Conservation (phyloP, 2,888 invertebrate species). For the Parnassius orleans region DNA sequence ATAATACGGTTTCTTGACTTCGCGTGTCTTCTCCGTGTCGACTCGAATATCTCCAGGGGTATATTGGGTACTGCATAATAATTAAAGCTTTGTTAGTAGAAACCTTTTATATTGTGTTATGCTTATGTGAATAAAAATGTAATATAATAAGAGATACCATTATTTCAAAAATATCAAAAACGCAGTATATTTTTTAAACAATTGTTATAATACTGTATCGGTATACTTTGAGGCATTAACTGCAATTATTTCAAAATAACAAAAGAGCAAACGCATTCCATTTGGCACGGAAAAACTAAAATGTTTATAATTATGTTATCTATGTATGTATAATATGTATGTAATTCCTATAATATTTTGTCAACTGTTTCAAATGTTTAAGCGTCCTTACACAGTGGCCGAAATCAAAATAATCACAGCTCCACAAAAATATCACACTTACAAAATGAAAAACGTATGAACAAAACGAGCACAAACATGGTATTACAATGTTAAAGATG, state of each 20-base stretch:
- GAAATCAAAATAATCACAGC: constrained; percentile 3
- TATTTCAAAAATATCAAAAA: constrained; percentile 10
- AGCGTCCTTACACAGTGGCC: constrained; percentile 10
- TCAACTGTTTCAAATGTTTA: constrained; percentile 3
- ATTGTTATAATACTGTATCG: not conserved
- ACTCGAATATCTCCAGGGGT: constrained; percentile 81
- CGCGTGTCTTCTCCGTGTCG: constrained; percentile 77
- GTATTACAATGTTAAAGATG: constrained; percentile 20
- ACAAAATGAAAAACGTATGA: constrained; percentile 20
- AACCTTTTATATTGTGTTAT: constrained; percentile 32
- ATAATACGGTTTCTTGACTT: constrained; percentile 81
- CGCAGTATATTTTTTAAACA: not conserved
- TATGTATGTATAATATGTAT: constrained; percentile 1
- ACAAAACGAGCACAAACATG: constrained; percentile 25
- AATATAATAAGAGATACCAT: constrained; percentile 1
- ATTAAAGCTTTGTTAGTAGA: constrained; percentile 76
- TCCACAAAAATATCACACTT: constrained; percentile 14
- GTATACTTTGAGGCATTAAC: not conserved
- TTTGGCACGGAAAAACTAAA: constrained; percentile 12
- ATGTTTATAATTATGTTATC: constrained; percentile 8
- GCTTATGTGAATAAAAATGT: constrained; percentile 3
- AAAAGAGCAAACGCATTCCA: constrained; percentile 20
- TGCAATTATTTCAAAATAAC: constrained; percentile 2
- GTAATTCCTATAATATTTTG: not conserved
- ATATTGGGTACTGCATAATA: constrained; percentile 82